Evolutionary conservation across 2,888 invertebrate species (phyloP).

Genomic region (Macaria liturata): DNA sequence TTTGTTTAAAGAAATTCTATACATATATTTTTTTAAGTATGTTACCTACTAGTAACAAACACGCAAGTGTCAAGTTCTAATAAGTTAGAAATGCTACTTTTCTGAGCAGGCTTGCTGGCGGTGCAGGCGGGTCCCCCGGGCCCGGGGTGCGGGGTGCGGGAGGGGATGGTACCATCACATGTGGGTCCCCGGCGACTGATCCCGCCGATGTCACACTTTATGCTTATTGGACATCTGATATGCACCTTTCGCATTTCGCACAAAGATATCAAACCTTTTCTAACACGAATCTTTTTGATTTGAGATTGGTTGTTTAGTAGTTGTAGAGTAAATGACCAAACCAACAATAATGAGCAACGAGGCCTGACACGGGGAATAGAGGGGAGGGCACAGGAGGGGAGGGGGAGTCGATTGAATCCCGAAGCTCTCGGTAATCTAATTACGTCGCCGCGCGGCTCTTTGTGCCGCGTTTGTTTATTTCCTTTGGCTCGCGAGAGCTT

Average conservation of each 20-base stretch:
- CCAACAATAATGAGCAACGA: too few species aligned
- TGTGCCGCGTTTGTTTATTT: constrained; percentile 63
- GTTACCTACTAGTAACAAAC: too few species aligned
- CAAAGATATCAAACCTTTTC: constrained; percentile 2
- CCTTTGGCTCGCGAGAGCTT: constrained; percentile 59
- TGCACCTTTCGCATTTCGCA: constrained; percentile 18
- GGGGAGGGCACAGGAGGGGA: constrained; percentile 13
- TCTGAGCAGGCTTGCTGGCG: constrained; percentile 7
- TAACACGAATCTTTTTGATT: too few species aligned
- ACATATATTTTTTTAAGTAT: too few species aligned
- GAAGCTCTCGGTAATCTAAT: constrained; percentile 70
- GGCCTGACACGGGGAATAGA: too few species aligned
- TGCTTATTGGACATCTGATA: constrained; percentile 23
- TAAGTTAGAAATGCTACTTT: constrained; percentile 19
- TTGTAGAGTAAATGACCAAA: too few species aligned
- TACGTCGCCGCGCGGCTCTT: constrained; percentile 57
- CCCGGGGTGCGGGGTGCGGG: neutral
- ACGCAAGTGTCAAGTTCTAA: constrained; percentile 18
- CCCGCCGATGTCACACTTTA: constrained; percentile 22
- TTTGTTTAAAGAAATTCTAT: too few species aligned
- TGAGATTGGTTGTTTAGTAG: too few species aligned
- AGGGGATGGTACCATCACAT: constrained; percentile 36
- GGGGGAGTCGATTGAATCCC: constrained; percentile 43
- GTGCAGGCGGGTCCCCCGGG: too few species aligned
- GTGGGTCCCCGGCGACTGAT: constrained; percentile 29